Conservation (phyloP, 2,797 vertebrate species). For the Enteromius trimaculatus region DNA sequence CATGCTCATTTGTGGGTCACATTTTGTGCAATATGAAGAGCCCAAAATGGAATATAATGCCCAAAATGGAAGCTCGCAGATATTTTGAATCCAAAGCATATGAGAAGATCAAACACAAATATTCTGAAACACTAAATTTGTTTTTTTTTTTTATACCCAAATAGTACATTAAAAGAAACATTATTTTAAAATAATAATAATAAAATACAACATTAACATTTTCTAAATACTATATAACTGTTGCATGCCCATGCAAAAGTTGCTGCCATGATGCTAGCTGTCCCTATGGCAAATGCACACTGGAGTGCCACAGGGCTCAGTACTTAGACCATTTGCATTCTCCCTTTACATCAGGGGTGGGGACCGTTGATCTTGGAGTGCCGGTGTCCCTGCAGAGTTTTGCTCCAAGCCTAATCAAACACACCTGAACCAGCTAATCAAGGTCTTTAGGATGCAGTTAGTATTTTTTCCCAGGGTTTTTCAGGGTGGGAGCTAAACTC, state of each 20-base stretch:
- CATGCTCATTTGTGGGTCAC: constrained; percentile 42
- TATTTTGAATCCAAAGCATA: background rate
- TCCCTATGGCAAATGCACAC: background rate
- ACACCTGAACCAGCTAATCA: too few relatives aligned
- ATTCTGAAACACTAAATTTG: background rate
- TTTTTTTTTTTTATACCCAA: background rate
- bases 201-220: background rate
- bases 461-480: too few relatives aligned
- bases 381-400: too few relatives aligned
- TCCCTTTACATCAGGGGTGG: background rate
- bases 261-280: too few relatives aligned
- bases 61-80: background rate
- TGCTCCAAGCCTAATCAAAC: too few relatives aligned
- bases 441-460: too few relatives aligned
- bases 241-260: background rate
- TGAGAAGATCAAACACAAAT: background rate
- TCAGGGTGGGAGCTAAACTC: too few relatives aligned
- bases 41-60: constrained; percentile 20
- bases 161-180: background rate
- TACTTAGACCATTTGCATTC: background rate
- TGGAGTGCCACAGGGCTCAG: background rate
- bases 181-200: background rate
- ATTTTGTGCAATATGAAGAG: constrained; percentile 10
- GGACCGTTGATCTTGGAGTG: too few relatives aligned
- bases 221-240: background rate